These are phyloP conservation scores for Chroicocephalus ridibundus DNA, from an alignment of 2,113 vertebrate species.

Conservation along the genomic window DNA sequence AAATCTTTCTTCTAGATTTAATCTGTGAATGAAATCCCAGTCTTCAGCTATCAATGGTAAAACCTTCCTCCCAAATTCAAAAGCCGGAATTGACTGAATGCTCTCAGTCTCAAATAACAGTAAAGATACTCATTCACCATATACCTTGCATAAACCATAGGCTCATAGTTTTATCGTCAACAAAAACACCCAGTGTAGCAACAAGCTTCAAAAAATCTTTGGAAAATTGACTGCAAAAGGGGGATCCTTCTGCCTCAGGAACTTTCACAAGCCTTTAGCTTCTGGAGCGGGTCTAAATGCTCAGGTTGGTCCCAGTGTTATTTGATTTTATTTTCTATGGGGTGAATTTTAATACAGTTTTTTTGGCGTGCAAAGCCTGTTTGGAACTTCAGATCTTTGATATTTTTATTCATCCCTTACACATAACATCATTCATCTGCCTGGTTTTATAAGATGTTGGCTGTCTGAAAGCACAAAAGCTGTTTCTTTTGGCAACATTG, in stretches of 20 bases:
- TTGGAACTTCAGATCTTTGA: slow-evolving; percentile 45
- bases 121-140: not conserved
- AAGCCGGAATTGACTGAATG: not conserved
- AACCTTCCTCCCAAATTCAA: not conserved
- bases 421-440: slow-evolving; percentile 51
- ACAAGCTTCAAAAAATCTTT: not conserved
- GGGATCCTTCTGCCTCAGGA: not conserved
- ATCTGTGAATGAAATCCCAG: not conserved
- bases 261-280: not conserved
- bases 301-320: not conserved
- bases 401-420: slow-evolving; percentile 51
- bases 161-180: not conserved
- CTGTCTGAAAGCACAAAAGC: slow-evolving; percentile 55
- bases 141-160: not conserved
- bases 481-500: slow-evolving; percentile 47
- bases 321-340: slow-evolving; percentile 27
- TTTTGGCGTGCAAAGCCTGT: not conserved
- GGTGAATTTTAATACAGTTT: slow-evolving; percentile 33
- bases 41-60: not conserved
- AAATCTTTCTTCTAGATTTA: not conserved
- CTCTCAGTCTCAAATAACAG: not conserved
- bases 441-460: slow-evolving; percentile 51
- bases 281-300: not conserved
- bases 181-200: not conserved
- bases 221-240: not conserved